Evolutionary conservation across 2,113 vertebrate species (phyloP), one percentile per base, ranked within the genome.

Genomic region (Callaeas wilsoni): DNA sequence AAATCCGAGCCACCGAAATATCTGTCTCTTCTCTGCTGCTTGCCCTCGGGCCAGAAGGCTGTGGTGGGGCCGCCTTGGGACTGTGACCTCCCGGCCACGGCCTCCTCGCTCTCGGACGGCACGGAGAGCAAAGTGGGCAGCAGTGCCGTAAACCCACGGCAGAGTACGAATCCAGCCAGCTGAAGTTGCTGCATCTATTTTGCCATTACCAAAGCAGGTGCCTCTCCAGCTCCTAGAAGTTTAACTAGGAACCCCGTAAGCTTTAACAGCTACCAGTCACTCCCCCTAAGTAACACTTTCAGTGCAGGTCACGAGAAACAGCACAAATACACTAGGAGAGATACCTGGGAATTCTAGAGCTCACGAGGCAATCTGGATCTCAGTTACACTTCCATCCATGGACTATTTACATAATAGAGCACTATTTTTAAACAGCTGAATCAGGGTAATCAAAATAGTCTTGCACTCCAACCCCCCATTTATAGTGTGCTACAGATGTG

Each of bases 401-500:
- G 26, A 26, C 15, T n/a, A 4, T 1, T 42, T 4, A 35, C 1
- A 0, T 4, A 27, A 39, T 0, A 0, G 19, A 49, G 10, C 4
- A 37, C 13, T 21, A 2, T 13, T 63, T n/a, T 63, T 33, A 56
- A 69, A 39, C 6, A n/a, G 30, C 1, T 2, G 1, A 81, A 63
- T 1, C 10, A 64, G 12, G 13, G 10, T n/a, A 39, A 76, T 19
- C 0, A 22, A 15, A 52, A 14, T 2, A 21, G 14, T 44, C 12
- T 22, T 25, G 13, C 23, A 35, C 26, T 20, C 7, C 0, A 2
- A 20, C 3, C 13, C 4, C 5, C 4, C 9, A 16, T 12, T 47
- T 35, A 59, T 0, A 21, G 23, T 6, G 30, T 2, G 0, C 25
- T 37, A 7, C 0, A 37, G 13, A 0, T 5, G 8, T 18, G 7